Conservation (phyloP, 2,113 vertebrate genomes). For the Dasyprocta punctata region DNA sequence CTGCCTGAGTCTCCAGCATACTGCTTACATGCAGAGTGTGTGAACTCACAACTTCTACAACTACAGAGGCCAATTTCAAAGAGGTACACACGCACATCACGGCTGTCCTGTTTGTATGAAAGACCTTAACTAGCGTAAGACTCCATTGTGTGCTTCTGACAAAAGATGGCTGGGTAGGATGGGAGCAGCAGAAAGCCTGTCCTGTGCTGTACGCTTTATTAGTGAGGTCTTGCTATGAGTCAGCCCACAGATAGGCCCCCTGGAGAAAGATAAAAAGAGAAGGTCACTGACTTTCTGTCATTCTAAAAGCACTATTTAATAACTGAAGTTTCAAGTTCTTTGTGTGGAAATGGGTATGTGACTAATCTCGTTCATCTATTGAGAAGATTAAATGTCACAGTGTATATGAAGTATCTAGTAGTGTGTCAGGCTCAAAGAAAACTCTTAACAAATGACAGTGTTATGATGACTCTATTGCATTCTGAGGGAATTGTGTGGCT, state of each 20-base stretch:
- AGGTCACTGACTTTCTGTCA: no score
- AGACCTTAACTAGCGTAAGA: background rate
- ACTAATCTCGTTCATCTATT: background rate
- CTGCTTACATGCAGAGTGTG: background rate
- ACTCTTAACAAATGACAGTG: background rate
- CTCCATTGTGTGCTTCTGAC: background rate
- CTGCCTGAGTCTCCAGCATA: background rate
- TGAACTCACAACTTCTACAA: background rate
- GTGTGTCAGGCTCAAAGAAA: background rate
- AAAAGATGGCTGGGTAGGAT: no score
- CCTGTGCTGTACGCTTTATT: background rate
- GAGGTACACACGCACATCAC: background rate
- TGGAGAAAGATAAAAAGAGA: background rate
- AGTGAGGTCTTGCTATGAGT: background rate
- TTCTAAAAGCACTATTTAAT: background rate
- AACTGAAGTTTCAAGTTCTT: background rate
- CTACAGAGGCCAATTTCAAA: background rate
- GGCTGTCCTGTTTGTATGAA: background rate
- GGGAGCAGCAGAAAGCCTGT: accelerated
- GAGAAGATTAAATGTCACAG: background rate
- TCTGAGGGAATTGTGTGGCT: background rate
- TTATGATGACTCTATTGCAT: background rate
- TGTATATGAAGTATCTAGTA: background rate
- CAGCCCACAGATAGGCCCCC: accelerated
- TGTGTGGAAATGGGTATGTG: background rate